Conservation (phyloP, 1,140 invertebrate species). For the Dinoponera quadriceps region DNA sequence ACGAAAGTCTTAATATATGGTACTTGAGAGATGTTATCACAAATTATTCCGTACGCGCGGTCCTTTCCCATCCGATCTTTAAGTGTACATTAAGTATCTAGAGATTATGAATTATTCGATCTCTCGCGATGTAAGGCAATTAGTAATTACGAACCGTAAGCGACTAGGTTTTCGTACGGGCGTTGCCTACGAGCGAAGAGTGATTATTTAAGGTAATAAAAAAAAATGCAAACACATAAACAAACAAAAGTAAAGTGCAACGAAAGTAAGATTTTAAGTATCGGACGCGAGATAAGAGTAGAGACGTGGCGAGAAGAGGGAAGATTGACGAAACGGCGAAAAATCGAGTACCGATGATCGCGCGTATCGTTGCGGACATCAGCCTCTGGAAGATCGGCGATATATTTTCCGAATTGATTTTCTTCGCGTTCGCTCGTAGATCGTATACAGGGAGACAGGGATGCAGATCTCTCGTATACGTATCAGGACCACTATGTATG, state of each 20-base stretch:
- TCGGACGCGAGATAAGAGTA: conserved; percentile 31
- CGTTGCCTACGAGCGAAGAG: conserved; percentile 1
- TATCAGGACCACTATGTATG: no score
- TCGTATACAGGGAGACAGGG: no score
- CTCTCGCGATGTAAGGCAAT: conserved; percentile 31
- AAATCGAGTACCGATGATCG: conserved; percentile 16
- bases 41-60: conserved; percentile 43
- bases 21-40: conserved; percentile 19
- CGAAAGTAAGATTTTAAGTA: conserved; percentile 72
- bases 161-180: conserved; percentile 33
- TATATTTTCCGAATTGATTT: conserved; percentile 15
- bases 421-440: conserved; percentile 14
- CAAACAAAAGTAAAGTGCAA: conserved; percentile 68
- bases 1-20: conserved; percentile 29
- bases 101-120: conserved; percentile 40
- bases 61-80: conserved; percentile 20
- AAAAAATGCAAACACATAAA: no score
- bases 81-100: conserved; percentile 44
- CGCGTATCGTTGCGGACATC: not conserved
- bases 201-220: conserved; percentile 69
- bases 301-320: conserved; percentile 6
- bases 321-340: no score
- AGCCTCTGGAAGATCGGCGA: conserved; percentile 16
- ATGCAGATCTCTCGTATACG: no score
- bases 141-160: conserved; percentile 46